phyloP scores from a whole-genome alignment of 92 coral and sea anemone genomes.

The Porites divaricata region DNA sequence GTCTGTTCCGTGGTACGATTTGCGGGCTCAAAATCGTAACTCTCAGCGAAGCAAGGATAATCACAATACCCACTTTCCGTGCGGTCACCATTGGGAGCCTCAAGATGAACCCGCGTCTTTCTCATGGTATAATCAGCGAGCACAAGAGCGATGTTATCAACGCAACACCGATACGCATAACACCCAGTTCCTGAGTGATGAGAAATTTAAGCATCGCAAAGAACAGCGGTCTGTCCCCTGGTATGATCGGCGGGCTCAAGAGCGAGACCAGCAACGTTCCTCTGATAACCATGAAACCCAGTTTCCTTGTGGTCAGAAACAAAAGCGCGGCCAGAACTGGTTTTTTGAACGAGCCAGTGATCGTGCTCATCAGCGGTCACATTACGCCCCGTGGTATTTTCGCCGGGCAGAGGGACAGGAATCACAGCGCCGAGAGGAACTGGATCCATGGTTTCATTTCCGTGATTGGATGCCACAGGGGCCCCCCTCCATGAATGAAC shows the following conservation, averaged over 20 bases:
- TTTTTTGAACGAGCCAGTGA: slow-evolving; percentile 65
- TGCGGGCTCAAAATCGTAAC: slow-evolving; percentile 46
- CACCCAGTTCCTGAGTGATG: slow-evolving; percentile 23
- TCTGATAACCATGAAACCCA: slow-evolving; percentile 22
- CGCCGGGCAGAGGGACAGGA: slow-evolving; percentile 74
- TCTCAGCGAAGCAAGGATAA: slow-evolving; percentile 27
- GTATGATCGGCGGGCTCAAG: slow-evolving; percentile 62
- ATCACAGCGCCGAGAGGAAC: slow-evolving; percentile 50
- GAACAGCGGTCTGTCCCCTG: slow-evolving; percentile 46
- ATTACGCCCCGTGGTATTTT: slow-evolving; percentile 65
- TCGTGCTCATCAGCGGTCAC: slow-evolving; percentile 69
- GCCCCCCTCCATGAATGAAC: slow-evolving; percentile 50
- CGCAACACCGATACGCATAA: slow-evolving; percentile 29
- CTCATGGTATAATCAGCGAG: slow-evolving; percentile 68
- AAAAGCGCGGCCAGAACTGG: slow-evolving; percentile 44
- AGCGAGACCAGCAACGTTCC: slow-evolving; percentile 30
- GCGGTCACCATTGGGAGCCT: slow-evolving; percentile 9
- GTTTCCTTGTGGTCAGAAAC: slow-evolving; percentile 21
- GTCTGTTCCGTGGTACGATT: slow-evolving; percentile 55
- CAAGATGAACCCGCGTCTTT: slow-evolving; percentile 35
- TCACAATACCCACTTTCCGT: slow-evolving; percentile 23
- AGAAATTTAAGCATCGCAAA: slow-evolving; percentile 15
- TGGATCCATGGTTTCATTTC: slow-evolving; percentile 64
- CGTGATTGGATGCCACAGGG: slow-evolving; percentile 51
- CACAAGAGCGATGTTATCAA: slow-evolving; percentile 37